Evolutionary conservation across 2,797 vertebrate species (phyloP).

Genomic region (Heterohyrax brucei): DNA sequence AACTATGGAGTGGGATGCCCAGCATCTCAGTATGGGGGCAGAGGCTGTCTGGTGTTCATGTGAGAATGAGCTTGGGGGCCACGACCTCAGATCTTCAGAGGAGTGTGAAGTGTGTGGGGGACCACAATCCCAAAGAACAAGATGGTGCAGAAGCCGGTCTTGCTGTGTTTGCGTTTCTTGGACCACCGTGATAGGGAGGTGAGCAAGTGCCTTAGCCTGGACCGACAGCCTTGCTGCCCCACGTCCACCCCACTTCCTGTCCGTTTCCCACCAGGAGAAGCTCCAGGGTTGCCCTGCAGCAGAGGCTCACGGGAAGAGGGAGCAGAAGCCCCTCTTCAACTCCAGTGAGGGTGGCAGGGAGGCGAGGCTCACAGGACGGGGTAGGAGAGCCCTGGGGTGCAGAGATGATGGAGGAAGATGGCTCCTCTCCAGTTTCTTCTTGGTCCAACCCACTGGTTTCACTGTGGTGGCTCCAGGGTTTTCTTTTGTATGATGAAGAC

Average conservation of each 20-base stretch:
- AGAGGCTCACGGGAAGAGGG: neutral
- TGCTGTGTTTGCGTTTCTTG: neutral
- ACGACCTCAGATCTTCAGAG: neutral
- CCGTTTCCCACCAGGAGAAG: neutral
- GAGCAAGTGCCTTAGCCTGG: neutral
- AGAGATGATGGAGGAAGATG: neutral
- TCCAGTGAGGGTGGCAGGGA: neutral
- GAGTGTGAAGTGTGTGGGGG: accelerated
- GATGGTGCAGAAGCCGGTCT: accelerated
- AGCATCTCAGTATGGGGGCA: neutral
- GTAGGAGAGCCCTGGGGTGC: neutral
- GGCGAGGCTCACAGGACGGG: accelerated
- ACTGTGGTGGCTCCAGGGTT: neutral
- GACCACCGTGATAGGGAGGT: neutral
- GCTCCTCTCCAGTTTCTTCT: neutral
- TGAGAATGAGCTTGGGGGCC: accelerated
- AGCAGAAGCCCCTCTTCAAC: neutral
- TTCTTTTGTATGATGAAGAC: neutral
- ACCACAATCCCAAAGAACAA: neutral
- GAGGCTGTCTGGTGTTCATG: neutral
- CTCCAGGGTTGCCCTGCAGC: neutral
- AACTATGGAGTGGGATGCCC: too few species aligned
- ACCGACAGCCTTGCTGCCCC: accelerated
- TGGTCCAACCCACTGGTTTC: neutral
- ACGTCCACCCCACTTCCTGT: neutral